These are phyloP conservation scores for Zeus faber DNA, from an alignment of 2,113 vertebrate genomes.

Conservation along the genomic window DNA sequence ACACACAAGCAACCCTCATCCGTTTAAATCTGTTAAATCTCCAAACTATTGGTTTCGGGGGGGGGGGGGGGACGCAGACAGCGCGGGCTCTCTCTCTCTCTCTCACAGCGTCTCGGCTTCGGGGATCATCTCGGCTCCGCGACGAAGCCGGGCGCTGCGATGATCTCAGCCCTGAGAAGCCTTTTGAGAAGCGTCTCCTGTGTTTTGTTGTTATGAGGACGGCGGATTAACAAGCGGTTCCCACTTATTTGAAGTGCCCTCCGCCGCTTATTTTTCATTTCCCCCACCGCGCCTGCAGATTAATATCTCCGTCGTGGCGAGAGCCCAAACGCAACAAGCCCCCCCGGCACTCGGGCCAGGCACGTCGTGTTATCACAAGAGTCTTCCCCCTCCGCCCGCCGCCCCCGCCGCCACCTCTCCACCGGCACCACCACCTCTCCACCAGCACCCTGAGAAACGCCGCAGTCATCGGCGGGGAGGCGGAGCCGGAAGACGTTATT, in stretches of 20 bases:
- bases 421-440: constrained; percentile 12
- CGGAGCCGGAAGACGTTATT: constrained; percentile 30
- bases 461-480: too few species aligned
- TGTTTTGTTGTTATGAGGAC: constrained; percentile 36
- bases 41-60: too few species aligned
- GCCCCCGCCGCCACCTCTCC: neutral
- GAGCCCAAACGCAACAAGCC: constrained; percentile 69
- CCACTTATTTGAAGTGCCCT: constrained; percentile 63
- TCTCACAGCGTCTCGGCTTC: neutral
- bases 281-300: constrained; percentile 60
- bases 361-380: constrained; percentile 37
- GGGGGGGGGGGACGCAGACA: too few species aligned
- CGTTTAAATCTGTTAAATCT: too few species aligned
- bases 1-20: too few species aligned
- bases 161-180: constrained; percentile 31
- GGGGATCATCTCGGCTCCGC: neutral
- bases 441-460: constrained; percentile 52
- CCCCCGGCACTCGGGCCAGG: constrained; percentile 2
- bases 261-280: constrained; percentile 68
- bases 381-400: constrained; percentile 1
- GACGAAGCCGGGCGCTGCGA: neutral
- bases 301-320: constrained; percentile 58
- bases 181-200: constrained; percentile 44
- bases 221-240: constrained; percentile 50
- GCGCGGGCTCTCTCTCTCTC: neutral